phyloP scores from a whole-genome alignment of 2,797 vertebrate genomes.

The Pogoniulus pusillus region DNA sequence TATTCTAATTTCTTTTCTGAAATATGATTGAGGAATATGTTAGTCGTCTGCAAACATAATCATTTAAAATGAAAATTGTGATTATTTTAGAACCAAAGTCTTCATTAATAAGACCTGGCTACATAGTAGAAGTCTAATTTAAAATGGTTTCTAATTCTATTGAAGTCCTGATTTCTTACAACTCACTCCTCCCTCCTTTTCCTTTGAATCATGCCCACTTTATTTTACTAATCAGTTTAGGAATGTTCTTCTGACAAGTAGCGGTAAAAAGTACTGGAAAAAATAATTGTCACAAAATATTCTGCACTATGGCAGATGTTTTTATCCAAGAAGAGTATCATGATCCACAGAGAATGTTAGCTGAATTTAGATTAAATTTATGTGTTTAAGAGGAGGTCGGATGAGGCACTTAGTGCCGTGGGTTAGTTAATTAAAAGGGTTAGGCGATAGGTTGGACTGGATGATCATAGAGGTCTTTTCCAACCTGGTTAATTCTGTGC shows the following conservation, averaged over 20 bases:
- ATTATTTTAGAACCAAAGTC: background rate
- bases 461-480: too few species aligned
- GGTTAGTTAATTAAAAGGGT: too few species aligned
- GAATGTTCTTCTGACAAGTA: background rate
- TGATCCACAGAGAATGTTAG: background rate
- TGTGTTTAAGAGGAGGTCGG: too few species aligned
- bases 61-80: background rate
- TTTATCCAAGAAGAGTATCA: background rate
- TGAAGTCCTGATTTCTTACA: background rate
- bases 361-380: background rate
- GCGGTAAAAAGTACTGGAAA: background rate
- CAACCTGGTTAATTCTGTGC: too few species aligned
- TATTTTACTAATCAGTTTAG: background rate
- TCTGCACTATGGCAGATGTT: background rate
- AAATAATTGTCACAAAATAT: background rate
- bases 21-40: background rate
- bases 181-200: accelerated
- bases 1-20: background rate
- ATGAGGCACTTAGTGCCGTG: too few species aligned
- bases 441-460: too few species aligned
- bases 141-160: background rate
- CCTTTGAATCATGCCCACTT: background rate
- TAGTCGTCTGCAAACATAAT: background rate
- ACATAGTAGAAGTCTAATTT: background rate
- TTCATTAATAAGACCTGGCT: background rate